Conservation (phyloP, 2,113 vertebrate species). For the Corvus cornix region DNA sequence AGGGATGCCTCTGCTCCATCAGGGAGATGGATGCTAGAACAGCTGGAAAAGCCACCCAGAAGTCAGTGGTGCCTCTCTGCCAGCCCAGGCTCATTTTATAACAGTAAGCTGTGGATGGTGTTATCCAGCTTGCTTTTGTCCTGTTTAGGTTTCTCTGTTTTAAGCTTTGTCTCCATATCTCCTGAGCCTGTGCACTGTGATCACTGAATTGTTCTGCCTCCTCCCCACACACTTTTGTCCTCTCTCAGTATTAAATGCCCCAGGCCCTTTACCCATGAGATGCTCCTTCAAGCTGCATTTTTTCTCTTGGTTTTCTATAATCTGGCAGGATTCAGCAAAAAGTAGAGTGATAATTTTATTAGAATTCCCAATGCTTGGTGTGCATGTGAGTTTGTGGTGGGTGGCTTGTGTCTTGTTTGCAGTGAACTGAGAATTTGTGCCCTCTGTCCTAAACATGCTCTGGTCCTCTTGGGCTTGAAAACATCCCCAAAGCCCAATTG, state of each 20-base stretch:
- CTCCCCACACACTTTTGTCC: background rate
- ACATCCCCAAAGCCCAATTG: background rate
- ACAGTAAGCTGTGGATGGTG: background rate
- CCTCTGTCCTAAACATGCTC: background rate
- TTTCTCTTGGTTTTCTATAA: background rate
- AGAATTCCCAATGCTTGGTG: background rate
- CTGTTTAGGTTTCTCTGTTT: background rate
- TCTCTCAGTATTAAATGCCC: background rate
- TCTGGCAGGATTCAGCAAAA: background rate
- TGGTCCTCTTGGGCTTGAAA: background rate
- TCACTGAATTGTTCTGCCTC: background rate
- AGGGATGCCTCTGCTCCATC: background rate
- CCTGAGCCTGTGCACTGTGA: background rate
- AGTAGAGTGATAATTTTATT: background rate
- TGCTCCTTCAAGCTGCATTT: background rate
- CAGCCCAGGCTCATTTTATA: background rate
- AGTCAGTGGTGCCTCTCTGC: background rate
- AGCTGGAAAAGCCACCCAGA: background rate
- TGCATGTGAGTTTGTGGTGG: background rate
- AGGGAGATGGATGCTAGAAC: background rate
- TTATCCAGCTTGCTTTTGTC: background rate
- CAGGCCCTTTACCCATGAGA: background rate
- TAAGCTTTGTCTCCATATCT: background rate
- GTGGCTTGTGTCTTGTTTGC: background rate
- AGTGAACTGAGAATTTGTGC: background rate